Percentiles rank a stretch among this genome's conserved stretches.
Conservation (phyloP, 1,140 invertebrate genomes). For the Agraylea sexmaculata region DNA sequence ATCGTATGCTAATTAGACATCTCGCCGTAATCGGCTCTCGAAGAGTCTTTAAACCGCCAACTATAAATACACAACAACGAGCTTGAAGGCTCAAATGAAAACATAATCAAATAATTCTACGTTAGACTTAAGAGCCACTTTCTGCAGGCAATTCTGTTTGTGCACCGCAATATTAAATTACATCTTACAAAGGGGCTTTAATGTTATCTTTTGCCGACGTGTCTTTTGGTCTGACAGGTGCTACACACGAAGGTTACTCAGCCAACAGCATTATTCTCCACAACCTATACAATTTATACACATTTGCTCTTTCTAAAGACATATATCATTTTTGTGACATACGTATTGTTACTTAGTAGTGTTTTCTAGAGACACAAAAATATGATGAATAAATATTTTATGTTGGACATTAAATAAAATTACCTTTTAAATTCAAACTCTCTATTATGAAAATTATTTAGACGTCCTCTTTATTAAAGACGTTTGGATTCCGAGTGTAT, state of each 20-base stretch:
- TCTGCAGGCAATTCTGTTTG: conserved; percentile 4
- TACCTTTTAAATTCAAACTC: too few relatives aligned
- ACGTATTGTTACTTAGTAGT: not conserved
- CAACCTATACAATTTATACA: not conserved
- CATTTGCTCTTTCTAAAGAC: not conserved
- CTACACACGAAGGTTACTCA: not conserved
- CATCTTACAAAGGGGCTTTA: conserved; percentile 12
- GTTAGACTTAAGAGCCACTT: not conserved
- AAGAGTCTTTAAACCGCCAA: too few relatives aligned
- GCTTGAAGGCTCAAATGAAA: not conserved
- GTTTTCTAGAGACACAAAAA: too few relatives aligned
- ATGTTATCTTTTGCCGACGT: conserved; percentile 13
- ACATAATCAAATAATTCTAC: not conserved
- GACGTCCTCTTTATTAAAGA: too few relatives aligned
- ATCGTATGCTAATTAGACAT: not conserved
- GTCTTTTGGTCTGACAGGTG: conserved; percentile 5
- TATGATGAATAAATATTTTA: too few relatives aligned
- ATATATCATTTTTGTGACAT: not conserved
- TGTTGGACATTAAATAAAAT: too few relatives aligned
- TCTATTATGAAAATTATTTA: too few relatives aligned
- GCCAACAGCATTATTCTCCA: not conserved
- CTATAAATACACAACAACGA: not conserved
- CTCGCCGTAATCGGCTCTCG: too few relatives aligned
- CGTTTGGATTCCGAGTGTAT: too few relatives aligned
- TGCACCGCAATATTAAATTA: conserved; percentile 15